A percentile compares a stretch with the other conserved stretches of the same genome.
phyloP scores from a whole-genome alignment of 1,140 invertebrate species.

The Aphis craccivora region DNA sequence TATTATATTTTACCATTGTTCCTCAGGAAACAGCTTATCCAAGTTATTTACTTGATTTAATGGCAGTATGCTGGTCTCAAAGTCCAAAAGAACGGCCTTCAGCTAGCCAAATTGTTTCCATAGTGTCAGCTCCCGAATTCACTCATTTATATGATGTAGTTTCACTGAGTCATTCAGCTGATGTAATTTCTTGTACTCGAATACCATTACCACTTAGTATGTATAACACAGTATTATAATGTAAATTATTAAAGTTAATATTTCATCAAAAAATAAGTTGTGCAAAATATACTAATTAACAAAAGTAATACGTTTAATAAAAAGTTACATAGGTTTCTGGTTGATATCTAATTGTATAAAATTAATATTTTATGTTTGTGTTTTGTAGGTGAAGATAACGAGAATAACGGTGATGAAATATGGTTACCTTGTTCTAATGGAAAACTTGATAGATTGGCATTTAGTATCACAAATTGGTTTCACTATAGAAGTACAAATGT shows the following conservation, averaged over 20 bases:
- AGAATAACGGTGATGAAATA: slow-evolving; percentile 58
- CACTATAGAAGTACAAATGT: slow-evolving; percentile 60
- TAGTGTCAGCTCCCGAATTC: slow-evolving; percentile 91
- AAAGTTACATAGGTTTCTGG: neutral
- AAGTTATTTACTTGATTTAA: slow-evolving; percentile 89
- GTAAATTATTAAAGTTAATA: neutral
- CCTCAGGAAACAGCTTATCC: slow-evolving; percentile 79
- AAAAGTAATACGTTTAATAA: neutral
- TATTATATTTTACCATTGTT: neutral
- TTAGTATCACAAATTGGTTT: slow-evolving; percentile 61
- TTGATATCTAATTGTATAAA: neutral
- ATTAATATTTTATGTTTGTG: neutral
- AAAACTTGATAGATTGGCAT: slow-evolving; percentile 61
- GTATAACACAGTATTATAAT: neutral
- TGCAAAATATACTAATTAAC: neutral
- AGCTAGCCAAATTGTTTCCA: slow-evolving; percentile 91
- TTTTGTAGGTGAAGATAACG: slow-evolving; percentile 54
- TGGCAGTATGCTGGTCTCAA: slow-evolving; percentile 95
- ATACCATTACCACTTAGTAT: slow-evolving; percentile 45
- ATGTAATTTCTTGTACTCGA: slow-evolving; percentile 66
- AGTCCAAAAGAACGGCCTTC: slow-evolving; percentile 86
- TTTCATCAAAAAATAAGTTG: neutral
- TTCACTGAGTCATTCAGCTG: slow-evolving; percentile 70
- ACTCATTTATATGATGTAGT: slow-evolving; percentile 86
- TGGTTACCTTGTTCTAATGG: slow-evolving; percentile 62